Conservation (phyloP, 2,113 vertebrate species). For the Trogon melanurus region DNA sequence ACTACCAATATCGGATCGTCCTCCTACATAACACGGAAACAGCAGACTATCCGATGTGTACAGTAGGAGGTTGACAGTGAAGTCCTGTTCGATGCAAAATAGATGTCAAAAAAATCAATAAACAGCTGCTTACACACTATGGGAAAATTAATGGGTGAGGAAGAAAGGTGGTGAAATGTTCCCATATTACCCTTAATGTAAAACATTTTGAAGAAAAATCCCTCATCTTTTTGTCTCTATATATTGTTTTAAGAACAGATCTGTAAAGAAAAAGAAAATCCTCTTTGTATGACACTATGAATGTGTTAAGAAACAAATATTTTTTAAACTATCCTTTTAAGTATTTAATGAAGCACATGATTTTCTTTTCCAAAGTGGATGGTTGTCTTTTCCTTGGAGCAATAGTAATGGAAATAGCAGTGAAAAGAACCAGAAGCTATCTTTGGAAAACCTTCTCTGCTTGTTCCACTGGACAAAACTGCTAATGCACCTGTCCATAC, state of each 20-base stretch:
- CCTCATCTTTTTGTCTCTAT: background rate
- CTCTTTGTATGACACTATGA: background rate
- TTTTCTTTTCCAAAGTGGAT: background rate
- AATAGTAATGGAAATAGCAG: no score
- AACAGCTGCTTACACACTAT: background rate
- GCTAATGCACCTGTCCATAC: background rate
- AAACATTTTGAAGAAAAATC: background rate
- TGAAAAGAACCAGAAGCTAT: no score
- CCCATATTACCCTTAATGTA: conserved; percentile 42
- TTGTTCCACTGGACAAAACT: background rate
- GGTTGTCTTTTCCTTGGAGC: background rate
- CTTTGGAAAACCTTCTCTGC: background rate
- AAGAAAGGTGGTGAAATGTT: conserved; percentile 17
- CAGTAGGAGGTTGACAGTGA: conserved; percentile 1
- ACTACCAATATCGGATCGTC: background rate
- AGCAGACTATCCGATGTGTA: background rate
- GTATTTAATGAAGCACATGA: background rate
- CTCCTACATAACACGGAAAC: background rate
- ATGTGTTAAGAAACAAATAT: background rate
- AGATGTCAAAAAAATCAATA: conserved; percentile 39
- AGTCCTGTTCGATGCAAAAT: conserved; percentile 9
- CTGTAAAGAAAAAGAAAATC: background rate
- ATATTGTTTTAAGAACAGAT: conserved; percentile 13
- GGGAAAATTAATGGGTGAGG: conserved; percentile 48
- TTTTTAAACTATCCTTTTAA: background rate